Conservation (phyloP, 2,888 invertebrate genomes). For the Drymonia ruficornis region DNA sequence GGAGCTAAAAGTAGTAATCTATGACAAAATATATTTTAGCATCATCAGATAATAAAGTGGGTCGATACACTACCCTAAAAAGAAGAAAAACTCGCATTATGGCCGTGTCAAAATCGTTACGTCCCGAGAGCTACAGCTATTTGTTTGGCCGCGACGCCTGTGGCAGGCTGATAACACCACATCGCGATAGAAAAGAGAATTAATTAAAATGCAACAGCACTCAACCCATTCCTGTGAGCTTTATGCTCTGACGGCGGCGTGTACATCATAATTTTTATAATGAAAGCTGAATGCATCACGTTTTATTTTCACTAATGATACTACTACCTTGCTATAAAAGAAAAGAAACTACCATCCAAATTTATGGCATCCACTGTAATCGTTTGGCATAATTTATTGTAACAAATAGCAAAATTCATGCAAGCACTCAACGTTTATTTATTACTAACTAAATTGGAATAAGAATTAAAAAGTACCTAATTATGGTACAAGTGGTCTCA, state of each 20-base stretch:
- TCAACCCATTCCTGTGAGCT: slow-evolving; percentile 74
- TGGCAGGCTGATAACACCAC: slow-evolving; percentile 74
- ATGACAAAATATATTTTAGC: neutral
- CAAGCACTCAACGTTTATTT: slow-evolving; percentile 23
- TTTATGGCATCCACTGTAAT: slow-evolving; percentile 29
- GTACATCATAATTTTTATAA: slow-evolving; percentile 59
- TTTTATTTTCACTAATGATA: slow-evolving; percentile 44
- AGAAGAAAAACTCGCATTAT: slow-evolving; percentile 60
- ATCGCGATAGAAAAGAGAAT: slow-evolving; percentile 83
- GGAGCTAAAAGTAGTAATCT: neutral
- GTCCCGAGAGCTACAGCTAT: slow-evolving; percentile 66
- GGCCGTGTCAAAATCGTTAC: slow-evolving; percentile 71
- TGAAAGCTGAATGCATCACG: slow-evolving; percentile 46
- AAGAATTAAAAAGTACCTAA: slow-evolving; percentile 5
- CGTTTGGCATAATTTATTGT: slow-evolving; percentile 28
- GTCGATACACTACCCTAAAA: slow-evolving; percentile 37
- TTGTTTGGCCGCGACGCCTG: slow-evolving; percentile 79
- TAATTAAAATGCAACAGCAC: slow-evolving; percentile 84
- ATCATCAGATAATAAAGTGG: slow-evolving; percentile 28
- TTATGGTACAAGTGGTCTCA: neutral
- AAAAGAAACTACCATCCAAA: slow-evolving; percentile 16
- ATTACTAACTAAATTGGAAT: slow-evolving; percentile 15
- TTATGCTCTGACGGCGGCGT: slow-evolving; percentile 55
- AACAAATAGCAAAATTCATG: slow-evolving; percentile 25
- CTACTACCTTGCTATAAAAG: slow-evolving; percentile 24